phyloP scores from a whole-genome alignment of 2,113 vertebrate species.

The Calyptomena viridis region DNA sequence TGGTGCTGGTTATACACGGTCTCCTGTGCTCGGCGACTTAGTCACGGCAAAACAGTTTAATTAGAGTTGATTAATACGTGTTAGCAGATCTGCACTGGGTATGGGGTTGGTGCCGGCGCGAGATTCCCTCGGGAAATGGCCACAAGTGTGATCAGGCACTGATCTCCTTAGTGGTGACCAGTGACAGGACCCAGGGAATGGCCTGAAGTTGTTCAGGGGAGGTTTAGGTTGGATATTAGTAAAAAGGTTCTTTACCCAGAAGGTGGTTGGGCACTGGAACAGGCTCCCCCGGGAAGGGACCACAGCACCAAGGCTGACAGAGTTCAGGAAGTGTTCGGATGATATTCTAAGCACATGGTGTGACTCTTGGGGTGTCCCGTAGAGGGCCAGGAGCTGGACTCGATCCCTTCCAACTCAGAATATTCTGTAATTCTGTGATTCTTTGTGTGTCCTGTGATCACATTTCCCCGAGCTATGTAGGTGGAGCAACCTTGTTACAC shows the following conservation, averaged over 20 bases:
- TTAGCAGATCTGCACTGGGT: fast-evolving
- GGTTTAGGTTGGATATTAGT: not conserved
- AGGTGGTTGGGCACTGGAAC: not conserved
- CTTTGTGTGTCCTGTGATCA: not conserved
- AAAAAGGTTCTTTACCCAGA: not conserved
- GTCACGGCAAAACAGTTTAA: not conserved
- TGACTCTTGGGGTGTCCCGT: not conserved
- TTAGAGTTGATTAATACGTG: fast-evolving
- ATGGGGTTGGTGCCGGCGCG: not conserved
- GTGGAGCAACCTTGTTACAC: not conserved
- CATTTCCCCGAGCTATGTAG: not conserved
- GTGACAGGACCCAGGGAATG: not conserved
- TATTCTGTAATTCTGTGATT: not conserved
- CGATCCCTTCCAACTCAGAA: not conserved
- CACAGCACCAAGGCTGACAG: not conserved
- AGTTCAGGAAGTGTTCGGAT: not conserved
- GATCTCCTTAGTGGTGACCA: too few species aligned
- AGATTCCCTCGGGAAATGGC: fast-evolving
- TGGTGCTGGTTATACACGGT: not conserved
- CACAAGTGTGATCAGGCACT: fast-evolving
- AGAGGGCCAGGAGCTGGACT: not conserved
- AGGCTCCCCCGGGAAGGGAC: not conserved
- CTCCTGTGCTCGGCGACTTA: fast-evolving
- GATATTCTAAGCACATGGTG: not conserved
- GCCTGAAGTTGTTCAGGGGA: not conserved